Percentiles rank a stretch among this genome's conserved stretches.
phyloP scores from a whole-genome alignment of 2,888 invertebrate species.

The Perithous albicinctus region DNA sequence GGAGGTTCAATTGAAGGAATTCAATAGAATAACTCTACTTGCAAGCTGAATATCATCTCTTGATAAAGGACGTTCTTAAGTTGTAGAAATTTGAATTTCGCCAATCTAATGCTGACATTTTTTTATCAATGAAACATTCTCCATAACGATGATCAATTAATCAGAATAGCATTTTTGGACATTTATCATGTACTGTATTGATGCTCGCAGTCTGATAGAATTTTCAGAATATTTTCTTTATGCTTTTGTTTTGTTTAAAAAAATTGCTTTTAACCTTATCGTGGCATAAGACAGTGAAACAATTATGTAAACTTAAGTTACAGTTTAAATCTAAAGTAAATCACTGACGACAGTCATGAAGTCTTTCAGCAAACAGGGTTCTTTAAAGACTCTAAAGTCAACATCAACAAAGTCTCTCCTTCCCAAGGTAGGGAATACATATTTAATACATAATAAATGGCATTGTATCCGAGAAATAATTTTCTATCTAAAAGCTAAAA shows the following conservation, averaged over 20 bases:
- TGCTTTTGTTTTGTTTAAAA: not conserved
- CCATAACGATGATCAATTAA: no score
- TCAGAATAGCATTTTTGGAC: no score
- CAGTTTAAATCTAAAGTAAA: conserved; percentile 7
- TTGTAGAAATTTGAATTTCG: no score
- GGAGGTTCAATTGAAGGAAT: no score
- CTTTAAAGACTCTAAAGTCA: conserved; percentile 17
- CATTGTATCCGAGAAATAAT: conserved; percentile 1
- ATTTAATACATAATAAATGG: not conserved
- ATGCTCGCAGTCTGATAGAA: not conserved
- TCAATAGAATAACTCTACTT: no score
- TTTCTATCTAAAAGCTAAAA: conserved; percentile 1
- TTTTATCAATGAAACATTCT: no score
- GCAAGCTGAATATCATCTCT: no score
- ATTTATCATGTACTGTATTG: no score
- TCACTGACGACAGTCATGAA: conserved; percentile 28
- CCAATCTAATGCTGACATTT: no score
- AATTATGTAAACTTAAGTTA: not conserved
- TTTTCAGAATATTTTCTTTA: no score
- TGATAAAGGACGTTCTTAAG: no score
- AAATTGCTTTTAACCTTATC: conserved; percentile 7
- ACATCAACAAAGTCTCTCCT: not conserved
- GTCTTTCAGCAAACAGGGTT: conserved; percentile 19
- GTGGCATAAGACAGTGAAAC: not conserved
- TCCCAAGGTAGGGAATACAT: conserved; percentile 26